Base-by-base conservation (phyloP, 2,113 vertebrate genomes). In the Grallaria varia region DNA sequence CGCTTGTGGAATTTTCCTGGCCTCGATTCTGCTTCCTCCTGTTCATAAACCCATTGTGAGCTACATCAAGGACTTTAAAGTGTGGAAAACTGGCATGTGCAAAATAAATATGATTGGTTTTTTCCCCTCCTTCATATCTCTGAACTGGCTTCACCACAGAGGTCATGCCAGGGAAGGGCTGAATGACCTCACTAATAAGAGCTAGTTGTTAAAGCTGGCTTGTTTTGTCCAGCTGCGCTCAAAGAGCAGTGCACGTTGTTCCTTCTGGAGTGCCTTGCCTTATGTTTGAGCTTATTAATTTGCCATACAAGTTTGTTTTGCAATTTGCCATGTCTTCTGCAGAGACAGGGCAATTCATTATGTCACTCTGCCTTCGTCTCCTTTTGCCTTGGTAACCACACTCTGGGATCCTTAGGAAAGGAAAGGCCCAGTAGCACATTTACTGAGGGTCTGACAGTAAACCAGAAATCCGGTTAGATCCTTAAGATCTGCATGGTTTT, bases 211-310 rank as follows among this genome's bases (percentile, higher is more conserved):
- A 62, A 40, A 95, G 72, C 72, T 76, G 49, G 10, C 21, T 66
- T 66, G 67, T 80, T 31, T 83, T 84, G 78, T 71, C 75, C 55
- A 81, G 79, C 67, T 90, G 83, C 72, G 60, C 45, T 25, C 58
- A 1, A 58, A 87, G 75, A 87, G 27, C 68, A 60, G 12, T 21
- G 55, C 16, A 4, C 81, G 62, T 71, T 88, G 60, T 59, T 71
- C 81, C 47, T 81, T 71, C 72, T 84, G 83, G 40, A 95, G 77
- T 80, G 72, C 42, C 47, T 69, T 82, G 87, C 74, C 62, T 84
- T 93, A 78, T 73, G 45, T 81, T 83, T 31, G 63, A 96, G 90
- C 25, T 86, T 81, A 60, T 91, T 94, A 74, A 96, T 94, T 85
- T 90, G 69, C 89, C 88, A 2, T 76, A 31, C 37, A 84, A 22